Evolutionary conservation across 2,888 invertebrate genomes (phyloP).

Genomic region (Crematogaster levior): DNA sequence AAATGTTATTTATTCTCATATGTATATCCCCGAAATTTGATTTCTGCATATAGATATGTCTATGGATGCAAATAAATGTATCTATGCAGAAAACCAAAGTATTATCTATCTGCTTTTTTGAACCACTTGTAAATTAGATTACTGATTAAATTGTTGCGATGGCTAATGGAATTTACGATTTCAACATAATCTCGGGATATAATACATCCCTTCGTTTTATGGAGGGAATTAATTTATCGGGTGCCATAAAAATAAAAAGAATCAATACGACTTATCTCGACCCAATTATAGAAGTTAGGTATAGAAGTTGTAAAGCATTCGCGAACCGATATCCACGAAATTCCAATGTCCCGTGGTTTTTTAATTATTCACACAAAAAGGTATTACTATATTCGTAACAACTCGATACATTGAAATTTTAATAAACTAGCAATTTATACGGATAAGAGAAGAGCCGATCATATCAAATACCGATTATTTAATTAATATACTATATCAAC

Average conservation of each 20-base stretch:
- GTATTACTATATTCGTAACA: neutral
- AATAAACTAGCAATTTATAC: constrained; percentile 12
- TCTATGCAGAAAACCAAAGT: constrained; percentile 16
- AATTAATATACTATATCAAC: too few relatives aligned
- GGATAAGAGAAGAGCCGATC: neutral
- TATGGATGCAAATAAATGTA: neutral
- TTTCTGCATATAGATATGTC: neutral
- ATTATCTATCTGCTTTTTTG: constrained; percentile 40
- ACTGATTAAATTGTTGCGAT: constrained; percentile 48
- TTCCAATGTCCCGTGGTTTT: neutral
- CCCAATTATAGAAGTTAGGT: constrained; percentile 36
- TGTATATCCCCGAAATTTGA: neutral
- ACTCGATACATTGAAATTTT: neutral
- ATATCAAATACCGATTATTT: constrained; percentile 11
- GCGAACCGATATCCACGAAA: neutral
- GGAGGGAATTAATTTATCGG: neutral
- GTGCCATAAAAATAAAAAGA: neutral
- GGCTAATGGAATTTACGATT: constrained; percentile 40
- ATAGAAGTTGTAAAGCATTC: neutral
- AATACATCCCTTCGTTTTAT: constrained; percentile 17
- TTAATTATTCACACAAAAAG: neutral
- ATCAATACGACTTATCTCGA: constrained; percentile 32
- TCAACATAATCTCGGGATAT: constrained; percentile 42
- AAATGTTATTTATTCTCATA: constrained; percentile 26
- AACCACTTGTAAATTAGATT: constrained; percentile 45